phyloP scores from a whole-genome alignment of 2,797 vertebrate species.

The Silurus lanzhouensis region DNA sequence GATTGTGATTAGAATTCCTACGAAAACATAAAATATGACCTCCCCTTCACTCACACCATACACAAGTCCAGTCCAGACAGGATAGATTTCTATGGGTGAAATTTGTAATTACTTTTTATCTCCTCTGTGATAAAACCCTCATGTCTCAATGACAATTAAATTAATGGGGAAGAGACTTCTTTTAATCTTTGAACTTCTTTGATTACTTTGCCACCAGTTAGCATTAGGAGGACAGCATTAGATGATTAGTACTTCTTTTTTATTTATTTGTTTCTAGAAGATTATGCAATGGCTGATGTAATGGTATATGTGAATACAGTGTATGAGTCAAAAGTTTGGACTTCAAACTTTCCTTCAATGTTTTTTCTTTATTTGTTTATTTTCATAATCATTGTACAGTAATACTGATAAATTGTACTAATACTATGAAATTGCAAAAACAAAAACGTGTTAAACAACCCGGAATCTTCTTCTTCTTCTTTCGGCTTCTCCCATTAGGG shows the following conservation, averaged over 20 bases:
- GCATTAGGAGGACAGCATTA: not conserved
- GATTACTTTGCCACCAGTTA: not conserved
- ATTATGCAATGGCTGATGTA: not conserved
- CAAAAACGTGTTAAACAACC: too few species aligned
- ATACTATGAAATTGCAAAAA: too few species aligned
- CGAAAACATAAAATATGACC: not conserved
- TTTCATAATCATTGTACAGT: too few species aligned
- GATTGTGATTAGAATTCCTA: not conserved
- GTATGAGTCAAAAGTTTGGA: too few species aligned
- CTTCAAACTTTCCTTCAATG: too few species aligned
- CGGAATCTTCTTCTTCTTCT: too few species aligned
- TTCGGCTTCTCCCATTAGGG: too few species aligned
- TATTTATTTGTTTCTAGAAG: not conserved
- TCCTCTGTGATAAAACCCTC: not conserved
- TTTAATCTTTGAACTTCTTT: not conserved
- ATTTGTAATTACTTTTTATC: constrained; percentile 8
- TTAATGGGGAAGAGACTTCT: not conserved
- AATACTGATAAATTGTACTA: too few species aligned
- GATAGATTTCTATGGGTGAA: not conserved
- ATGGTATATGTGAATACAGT: not conserved
- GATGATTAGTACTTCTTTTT: too few species aligned
- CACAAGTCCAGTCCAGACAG: not conserved
- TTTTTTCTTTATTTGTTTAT: too few species aligned
- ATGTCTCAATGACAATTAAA: not conserved
- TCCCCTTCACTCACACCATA: not conserved